Evolutionary conservation across 2,888 invertebrate species (phyloP), one percentile per base, ranked within the genome.

Genomic region (Drosophila hawaiiensis): DNA sequence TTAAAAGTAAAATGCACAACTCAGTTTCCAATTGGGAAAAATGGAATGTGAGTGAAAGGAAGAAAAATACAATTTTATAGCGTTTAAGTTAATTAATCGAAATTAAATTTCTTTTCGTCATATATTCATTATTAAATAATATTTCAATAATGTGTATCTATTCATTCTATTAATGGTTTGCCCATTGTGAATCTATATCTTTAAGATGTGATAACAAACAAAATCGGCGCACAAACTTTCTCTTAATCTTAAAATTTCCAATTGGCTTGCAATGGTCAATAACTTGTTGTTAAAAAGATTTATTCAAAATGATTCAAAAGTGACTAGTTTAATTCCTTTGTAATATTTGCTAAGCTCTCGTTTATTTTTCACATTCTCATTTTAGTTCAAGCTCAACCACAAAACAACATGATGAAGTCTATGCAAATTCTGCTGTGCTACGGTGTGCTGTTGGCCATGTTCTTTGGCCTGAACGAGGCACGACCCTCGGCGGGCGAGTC

Each of bases 401-500:
- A 2, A 70, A 56, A 7, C 37, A 73, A 81, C 39, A 92, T 91
- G 91, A 79, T 91, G 81, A 89, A 83, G 59, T 76, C 82, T 55
- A 76, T 81, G 71, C 91, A 91, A 67, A 80, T 82, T 41, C 14
- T 85, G 10, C 37, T 84, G 65, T 84, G 86, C 73, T 90, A 82
- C 50, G 82, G 83, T 39, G 63, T 92, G 9, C 29, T 87, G 6
- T 43, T 91, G 69, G 64, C 75, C 54, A 41, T 88, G 60, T 55
- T 78, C 39, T 79, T 85, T 37, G 78, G 74, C 12, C 43, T 81
- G 29, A 82, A 71, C 54, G 91, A 90, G 58, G 90, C 88, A 4
- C 79, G 92, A 2, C 91, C 92, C 55, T 90, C 88, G 52, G 71
- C 76, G 5, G 73, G 56, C 14, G 92, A 92, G 28, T 74, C 83